phyloP scores from a whole-genome alignment of 2,888 invertebrate species.

The Amblyjoppa proteus region DNA sequence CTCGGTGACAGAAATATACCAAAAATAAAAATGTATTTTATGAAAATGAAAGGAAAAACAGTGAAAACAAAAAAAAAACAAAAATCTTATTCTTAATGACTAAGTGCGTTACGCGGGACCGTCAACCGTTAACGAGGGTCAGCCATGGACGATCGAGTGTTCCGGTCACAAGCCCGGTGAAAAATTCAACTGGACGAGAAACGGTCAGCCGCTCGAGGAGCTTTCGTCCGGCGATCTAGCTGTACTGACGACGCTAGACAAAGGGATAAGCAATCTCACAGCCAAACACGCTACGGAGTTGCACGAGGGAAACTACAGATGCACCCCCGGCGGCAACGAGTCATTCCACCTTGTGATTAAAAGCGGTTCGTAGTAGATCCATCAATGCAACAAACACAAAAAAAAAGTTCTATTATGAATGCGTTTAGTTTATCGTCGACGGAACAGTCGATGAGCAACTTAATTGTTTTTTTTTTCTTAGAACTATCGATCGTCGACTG shows the following conservation, averaged over 20 bases:
- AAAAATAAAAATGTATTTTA: slow-evolving; percentile 2
- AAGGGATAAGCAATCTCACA: slow-evolving; percentile 72
- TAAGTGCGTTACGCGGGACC: slow-evolving; percentile 78
- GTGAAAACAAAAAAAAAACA: slow-evolving; percentile 41
- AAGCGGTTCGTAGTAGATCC: slow-evolving; percentile 79
- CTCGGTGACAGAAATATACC: neutral
- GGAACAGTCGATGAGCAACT: neutral
- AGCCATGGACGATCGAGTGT: slow-evolving; percentile 81
- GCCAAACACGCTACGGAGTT: slow-evolving; percentile 75
- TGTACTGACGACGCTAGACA: slow-evolving; percentile 67
- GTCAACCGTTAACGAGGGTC: slow-evolving; percentile 75
- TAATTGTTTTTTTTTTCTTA: neutral
- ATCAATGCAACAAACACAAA: slow-evolving; percentile 25
- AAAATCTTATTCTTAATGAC: slow-evolving; percentile 63
- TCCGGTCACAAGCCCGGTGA: slow-evolving; percentile 73
- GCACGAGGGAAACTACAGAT: slow-evolving; percentile 82
- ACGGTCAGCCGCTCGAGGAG: slow-evolving; percentile 78
- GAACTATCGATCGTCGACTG: slow-evolving; percentile 1
- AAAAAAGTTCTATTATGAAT: neutral
- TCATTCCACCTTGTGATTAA: slow-evolving; percentile 77
- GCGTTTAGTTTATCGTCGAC: slow-evolving; percentile 14
- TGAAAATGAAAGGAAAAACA: slow-evolving; percentile 27
- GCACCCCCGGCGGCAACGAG: slow-evolving; percentile 75
- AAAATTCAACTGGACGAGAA: slow-evolving; percentile 80
- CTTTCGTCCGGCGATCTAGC: slow-evolving; percentile 76